Base-by-base conservation (phyloP, 2,888 invertebrate species). In the Noctuana brunneofusca region DNA sequence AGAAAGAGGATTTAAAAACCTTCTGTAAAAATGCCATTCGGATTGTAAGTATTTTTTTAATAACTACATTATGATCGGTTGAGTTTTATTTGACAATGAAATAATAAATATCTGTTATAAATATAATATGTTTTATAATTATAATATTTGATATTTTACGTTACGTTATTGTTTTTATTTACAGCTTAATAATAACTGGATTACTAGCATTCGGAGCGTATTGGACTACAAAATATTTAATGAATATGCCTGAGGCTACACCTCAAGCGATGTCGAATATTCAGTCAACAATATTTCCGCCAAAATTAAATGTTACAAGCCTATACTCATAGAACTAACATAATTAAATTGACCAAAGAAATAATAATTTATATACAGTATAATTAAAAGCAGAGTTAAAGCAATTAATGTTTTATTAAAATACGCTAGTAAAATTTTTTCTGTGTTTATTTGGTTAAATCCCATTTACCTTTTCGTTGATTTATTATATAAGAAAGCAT, bases 131-230 rank as follows among this genome's bases (percentile, higher is more conserved):
- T n/a, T n/a, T n/a, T n/a, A n/a, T n/a, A n/a, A n/a, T n/a, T n/a
- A n/a, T n/a, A n/a, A n/a, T n/a, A n/a, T n/a, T n/a, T n/a, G n/a
- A n/a, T n/a, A n/a, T n/a, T n/a, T n/a, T n/a, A n/a, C n/a, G n/a
- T 30, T 30, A 30, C 30, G 11, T 14, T 46, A n/a, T n/a, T 20
- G 46, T 20, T 32, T 46, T 56, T 46, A 64, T 22, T 81, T 85
- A 32, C 75, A 89, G 89, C 65, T 71, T 89, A 55, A 66, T 89
- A 2, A 73, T 89, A 50, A 86, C 85, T 9, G 87, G 87, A 0
- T 60, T 89, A 32, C 64, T 89, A 57, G 87, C 85, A 1, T 86
- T 88, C 20, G 84, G 86, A 2, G 83, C 86, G 0, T 87, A 87
- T 58, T 89, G 79, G 78, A 74, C 74, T 2, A 73, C 76, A 3